Evolutionary conservation across 2,797 vertebrate species (phyloP), one percentile per base, ranked within the genome.

Genomic region (Dendrocincla tyrannina): DNA sequence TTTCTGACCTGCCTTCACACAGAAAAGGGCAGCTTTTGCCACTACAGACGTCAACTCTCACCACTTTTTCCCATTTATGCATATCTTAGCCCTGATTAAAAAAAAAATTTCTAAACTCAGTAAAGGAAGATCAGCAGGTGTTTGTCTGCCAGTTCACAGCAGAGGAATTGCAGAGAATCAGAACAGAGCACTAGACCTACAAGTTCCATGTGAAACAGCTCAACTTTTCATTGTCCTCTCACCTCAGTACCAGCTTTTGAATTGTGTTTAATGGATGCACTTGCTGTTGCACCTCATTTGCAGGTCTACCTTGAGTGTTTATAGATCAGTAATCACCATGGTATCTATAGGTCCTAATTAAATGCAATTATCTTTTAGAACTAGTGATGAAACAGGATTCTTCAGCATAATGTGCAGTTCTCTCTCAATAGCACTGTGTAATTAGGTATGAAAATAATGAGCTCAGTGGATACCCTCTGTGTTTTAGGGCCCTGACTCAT

Each of bases 401-500:
- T 94, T 93, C 77, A 85, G 53, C 3, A 27, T 63, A 70, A 89
- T 37, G 42, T 56, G 28, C 67, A 94, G 63, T 74, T 95, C 76
- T 92, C 80, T 92, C 69, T 95, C 92, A 93, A 80, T 70, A 93
- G 56, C 64, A 83, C 59, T 33, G 37, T 90, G 74, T 88, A 97
- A 91, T 93, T 94, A 88, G 39, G 25, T 79, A 94, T 9, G 17
- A 97, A 95, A 88, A 89, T 58, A 89, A 94, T 67, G 86, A 93
- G 85, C 87, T 96, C 88, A 44, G 76, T 62, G 49, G 87, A 73
- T 89, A 69, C 42, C 72, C 60, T 79, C 83, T 41, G 42, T 69
- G 88, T 88, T 96, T 88, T 76, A 92, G 91, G 60, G 58, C 69
- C 84, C 85, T 96, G 87, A 95, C 80, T 95, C 93, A 95, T 93